Conservation (phyloP, 2,113 vertebrate genomes). For the Litocranius walleri region DNA sequence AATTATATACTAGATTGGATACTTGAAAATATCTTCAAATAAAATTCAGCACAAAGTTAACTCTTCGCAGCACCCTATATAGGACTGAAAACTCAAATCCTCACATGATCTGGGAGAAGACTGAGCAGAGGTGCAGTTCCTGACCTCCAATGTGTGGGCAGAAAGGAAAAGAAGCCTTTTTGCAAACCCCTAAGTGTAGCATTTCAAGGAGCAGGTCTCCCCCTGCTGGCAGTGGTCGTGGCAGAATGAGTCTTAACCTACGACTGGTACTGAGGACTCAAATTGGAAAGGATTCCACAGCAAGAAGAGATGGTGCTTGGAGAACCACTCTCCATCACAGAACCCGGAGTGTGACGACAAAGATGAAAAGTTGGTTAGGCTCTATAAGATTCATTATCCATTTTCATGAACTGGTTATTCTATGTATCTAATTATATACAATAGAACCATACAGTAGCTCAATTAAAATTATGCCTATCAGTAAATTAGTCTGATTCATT, state of each 20-base stretch:
- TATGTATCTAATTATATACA: not conserved
- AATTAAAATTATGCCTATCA: not conserved
- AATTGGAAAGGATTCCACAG: not conserved
- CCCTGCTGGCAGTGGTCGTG: conserved; percentile 52
- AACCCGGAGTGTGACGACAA: not conserved
- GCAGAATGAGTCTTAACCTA: not conserved
- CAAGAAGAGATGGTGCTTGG: not conserved
- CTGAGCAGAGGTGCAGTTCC: not conserved
- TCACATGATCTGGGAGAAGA: not conserved
- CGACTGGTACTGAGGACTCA: not conserved
- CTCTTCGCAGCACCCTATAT: not conserved
- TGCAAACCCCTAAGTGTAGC: not conserved
- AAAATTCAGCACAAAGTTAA: not conserved
- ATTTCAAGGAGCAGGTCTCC: conserved; percentile 57
- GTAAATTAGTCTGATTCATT: not conserved
- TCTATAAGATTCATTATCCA: not conserved
- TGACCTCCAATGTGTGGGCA: not conserved
- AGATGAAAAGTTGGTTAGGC: not conserved
- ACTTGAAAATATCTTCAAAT: conserved; percentile 11
- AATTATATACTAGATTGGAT: not conserved
- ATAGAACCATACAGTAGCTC: not conserved
- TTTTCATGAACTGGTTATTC: not conserved
- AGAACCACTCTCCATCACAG: not conserved
- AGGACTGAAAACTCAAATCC: not conserved
- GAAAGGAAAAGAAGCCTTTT: not conserved